Conservation (phyloP, 2,797 vertebrate species). For the Xerus rutilus region DNA sequence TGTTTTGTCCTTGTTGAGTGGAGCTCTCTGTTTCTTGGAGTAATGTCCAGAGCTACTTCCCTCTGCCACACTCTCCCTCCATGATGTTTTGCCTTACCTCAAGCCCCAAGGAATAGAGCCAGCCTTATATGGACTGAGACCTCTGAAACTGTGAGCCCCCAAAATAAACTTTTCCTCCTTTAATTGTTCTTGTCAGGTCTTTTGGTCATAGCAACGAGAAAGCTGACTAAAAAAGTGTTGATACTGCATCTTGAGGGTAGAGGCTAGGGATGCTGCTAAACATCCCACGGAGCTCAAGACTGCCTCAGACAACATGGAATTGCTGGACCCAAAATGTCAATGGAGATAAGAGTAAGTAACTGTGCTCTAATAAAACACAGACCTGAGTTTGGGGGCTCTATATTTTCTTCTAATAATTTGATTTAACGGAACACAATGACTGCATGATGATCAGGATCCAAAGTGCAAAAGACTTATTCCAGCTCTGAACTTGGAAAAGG, state of each 20-base stretch:
- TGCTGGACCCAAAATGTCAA: background rate
- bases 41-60: too few species aligned
- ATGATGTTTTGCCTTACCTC: too few species aligned
- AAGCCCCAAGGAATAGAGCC: too few species aligned
- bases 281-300: background rate
- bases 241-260: background rate
- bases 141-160: too few species aligned
- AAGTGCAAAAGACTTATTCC: slow-evolving; percentile 40
- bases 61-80: too few species aligned
- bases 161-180: too few species aligned
- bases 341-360: background rate
- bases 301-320: background rate
- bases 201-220: too few species aligned
- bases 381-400: background rate
- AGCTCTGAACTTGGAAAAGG: slow-evolving; percentile 37
- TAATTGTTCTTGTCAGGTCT: too few species aligned
- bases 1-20: too few species aligned
- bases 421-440: slow-evolving; percentile 48
- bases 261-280: background rate
- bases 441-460: slow-evolving; percentile 29
- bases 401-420: slow-evolving; percentile 48
- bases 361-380: background rate
- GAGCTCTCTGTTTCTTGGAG: too few species aligned
- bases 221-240: background rate
- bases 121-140: too few species aligned